These are phyloP conservation scores for Cantharis flavilabris DNA, from an alignment of 2,888 invertebrate species.

Conservation along the genomic window DNA sequence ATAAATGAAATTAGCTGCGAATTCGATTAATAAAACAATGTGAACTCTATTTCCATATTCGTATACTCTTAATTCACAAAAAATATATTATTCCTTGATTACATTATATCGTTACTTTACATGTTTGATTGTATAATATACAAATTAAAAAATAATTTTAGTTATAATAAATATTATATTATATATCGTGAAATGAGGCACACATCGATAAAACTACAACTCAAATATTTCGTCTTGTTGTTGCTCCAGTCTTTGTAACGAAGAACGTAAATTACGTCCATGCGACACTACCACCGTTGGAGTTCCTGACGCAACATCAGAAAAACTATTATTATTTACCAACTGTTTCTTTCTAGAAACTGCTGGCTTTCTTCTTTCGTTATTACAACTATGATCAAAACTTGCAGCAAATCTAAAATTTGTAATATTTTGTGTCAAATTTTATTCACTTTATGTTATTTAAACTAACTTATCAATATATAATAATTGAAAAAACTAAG, in stretches of 20 bases:
- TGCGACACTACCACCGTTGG: constrained; percentile 72
- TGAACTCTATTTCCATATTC: background rate
- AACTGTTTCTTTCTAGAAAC: constrained; percentile 52
- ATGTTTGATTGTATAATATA: background rate
- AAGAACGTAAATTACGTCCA: constrained; percentile 78
- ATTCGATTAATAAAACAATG: background rate
- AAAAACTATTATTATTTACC: constrained; percentile 50
- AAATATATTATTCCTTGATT: background rate
- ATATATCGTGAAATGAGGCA: constrained; percentile 1
- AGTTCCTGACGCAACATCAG: constrained; percentile 43
- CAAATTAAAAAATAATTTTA: background rate
- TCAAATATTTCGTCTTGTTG: constrained; percentile 90
- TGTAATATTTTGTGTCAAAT: background rate
- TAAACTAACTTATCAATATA: background rate
- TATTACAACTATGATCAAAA: constrained; percentile 35
- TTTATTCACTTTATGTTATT: background rate
- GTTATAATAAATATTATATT: background rate
- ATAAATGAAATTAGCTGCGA: background rate
- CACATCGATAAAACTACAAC: constrained; percentile 68
- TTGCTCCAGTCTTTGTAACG: constrained; percentile 79
- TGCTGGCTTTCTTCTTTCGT: constrained; percentile 47
- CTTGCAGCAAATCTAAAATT: constrained; percentile 43
- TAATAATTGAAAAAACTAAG: background rate
- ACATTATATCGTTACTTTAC: background rate
- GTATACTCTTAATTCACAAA: background rate